Base-by-base conservation (phyloP, 1,140 invertebrate species). In the Ylistrum balloti region DNA sequence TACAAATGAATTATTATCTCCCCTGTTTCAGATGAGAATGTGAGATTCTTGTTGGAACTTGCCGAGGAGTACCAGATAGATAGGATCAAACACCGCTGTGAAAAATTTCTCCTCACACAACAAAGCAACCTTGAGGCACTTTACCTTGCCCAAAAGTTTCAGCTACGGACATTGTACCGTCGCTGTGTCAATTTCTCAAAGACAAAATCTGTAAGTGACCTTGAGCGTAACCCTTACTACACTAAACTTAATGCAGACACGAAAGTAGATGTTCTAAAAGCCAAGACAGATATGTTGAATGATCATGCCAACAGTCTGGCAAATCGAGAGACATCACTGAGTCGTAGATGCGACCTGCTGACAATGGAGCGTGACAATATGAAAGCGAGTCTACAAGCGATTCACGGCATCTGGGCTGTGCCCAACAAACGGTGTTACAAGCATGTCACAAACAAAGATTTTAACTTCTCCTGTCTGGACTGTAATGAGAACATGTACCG, bases 61-160 rank as follows among this genome's bases (percentile, higher is more conserved):
- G 91, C 93, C 20, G 93, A 95, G 28, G 95, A 95, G 89, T 95
- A 95, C 89, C 93, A 95, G 88, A 95, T 95, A 90, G 90, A 91
- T 11, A 93, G 93, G 87, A 91, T 95, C 33, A 95, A 94, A 33
- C 89, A 90, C 35, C 90, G 93, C 7, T 95, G 95, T 92, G 94
- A 95, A 85, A 93, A 94, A 38, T 95, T 93, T 87, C 90, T 95
- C 0, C 45, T 94, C 33, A 91, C 90, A n/a, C 92, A 94, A 89
- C 88, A 93, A 9, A 86, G 90, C 17, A 91, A 89, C 0, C 88
- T 95, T 11, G 92, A 94, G 33, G 90, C 90, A 0, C 89, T 95
- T 0, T 89, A 93, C 0, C 89, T 94, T 0, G 94, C 95, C 10
- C 93, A 95, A 41, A 93, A 92, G 90, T 92, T 93, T 35, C 56